These are phyloP conservation scores for Chauna torquata DNA, from an alignment of 2,113 vertebrate species.

Conservation along the genomic window DNA sequence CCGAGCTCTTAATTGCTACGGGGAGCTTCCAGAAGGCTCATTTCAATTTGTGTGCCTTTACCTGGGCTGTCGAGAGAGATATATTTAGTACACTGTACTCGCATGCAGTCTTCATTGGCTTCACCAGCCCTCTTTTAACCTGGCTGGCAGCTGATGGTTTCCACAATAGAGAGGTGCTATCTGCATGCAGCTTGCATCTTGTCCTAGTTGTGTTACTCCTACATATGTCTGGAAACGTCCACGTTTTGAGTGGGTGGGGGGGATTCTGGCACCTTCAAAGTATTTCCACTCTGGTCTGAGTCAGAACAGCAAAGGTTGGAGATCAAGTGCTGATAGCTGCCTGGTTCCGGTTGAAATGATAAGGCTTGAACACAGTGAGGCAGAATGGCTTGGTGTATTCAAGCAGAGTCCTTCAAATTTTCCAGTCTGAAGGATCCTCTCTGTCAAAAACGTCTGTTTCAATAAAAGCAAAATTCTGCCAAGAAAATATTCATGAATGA, in stretches of 20 bases:
- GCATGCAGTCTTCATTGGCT: fast-evolving
- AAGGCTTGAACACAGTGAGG: neutral
- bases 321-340: neutral
- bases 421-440: neutral
- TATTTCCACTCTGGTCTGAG: neutral
- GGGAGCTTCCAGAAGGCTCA: neutral
- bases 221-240: neutral
- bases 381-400: fast-evolving
- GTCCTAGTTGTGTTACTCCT: neutral
- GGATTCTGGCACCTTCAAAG: neutral
- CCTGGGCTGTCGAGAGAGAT: neutral
- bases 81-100: neutral
- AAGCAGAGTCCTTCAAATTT: neutral
- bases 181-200: neutral
- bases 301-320: neutral
- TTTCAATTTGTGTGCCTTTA: neutral
- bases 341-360: neutral
- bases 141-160: neutral
- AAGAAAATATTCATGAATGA: fast-evolving
- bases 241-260: neutral
- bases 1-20: neutral
- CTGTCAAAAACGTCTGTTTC: neutral
- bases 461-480: neutral
- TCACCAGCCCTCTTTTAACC: neutral
- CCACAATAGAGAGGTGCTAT: fast-evolving